Percentiles rank a stretch among this genome's conserved stretches.
Evolutionary conservation across 2,113 vertebrate genomes (phyloP).

Genomic region (Oceanodroma tethys): DNA sequence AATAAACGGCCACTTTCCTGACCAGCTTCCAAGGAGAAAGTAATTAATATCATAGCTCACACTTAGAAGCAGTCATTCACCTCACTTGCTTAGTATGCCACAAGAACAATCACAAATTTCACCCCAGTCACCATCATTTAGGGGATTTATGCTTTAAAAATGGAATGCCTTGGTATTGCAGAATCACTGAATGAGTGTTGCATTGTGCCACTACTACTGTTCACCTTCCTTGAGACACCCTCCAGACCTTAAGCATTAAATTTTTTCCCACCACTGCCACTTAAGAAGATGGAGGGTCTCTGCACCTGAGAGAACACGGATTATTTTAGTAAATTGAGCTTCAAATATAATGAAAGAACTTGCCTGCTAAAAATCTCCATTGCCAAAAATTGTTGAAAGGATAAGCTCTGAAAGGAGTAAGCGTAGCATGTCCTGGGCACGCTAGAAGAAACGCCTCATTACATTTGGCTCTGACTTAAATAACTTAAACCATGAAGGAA

Average conservation of each 20-base stretch:
- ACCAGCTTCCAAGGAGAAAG: background rate
- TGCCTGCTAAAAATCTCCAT: background rate
- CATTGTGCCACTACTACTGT: background rate
- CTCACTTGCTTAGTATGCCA: constrained; percentile 7
- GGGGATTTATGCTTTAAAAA: constrained; percentile 3
- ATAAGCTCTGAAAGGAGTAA: background rate
- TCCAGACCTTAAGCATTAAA: background rate
- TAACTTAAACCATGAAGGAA: background rate
- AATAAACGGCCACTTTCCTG: background rate
- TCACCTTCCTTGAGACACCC: background rate
- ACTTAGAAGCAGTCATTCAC: background rate
- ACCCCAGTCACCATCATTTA: background rate
- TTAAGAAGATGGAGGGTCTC: background rate
- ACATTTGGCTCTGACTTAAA: background rate
- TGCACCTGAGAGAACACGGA: background rate
- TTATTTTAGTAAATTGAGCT: background rate
- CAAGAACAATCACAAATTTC: background rate
- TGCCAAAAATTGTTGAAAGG: background rate
- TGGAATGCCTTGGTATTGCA: constrained; percentile 10
- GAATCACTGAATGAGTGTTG: constrained; percentile 4
- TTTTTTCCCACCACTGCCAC: constrained; percentile 13
- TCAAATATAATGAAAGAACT: background rate
- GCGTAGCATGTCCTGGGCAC: background rate
- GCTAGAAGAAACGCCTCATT: background rate
- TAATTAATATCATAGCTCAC: background rate